phyloP scores from a whole-genome alignment of 1,140 invertebrate genomes.

The Fopius arisanus region DNA sequence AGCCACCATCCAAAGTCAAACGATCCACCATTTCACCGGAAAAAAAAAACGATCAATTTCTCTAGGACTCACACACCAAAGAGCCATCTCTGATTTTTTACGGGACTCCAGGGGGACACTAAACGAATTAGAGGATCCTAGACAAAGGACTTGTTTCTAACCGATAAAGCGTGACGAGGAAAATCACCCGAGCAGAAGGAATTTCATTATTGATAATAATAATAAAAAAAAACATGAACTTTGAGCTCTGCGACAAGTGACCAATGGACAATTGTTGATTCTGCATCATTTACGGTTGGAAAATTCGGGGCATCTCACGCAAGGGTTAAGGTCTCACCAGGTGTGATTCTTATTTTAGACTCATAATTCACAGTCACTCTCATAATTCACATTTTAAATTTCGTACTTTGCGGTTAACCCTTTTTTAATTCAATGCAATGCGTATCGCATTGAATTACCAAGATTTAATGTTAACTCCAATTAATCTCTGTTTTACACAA shows the following conservation, averaged over 20 bases:
- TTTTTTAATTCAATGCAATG: too few species aligned
- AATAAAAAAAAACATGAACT: background rate
- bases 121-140: background rate
- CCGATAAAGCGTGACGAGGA: background rate
- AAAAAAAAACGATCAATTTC: background rate
- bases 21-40: background rate
- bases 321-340: too few species aligned
- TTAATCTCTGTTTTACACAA: too few species aligned
- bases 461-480: too few species aligned
- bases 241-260: background rate
- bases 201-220: slow-evolving; percentile 10
- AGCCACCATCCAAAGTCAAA: slow-evolving; percentile 26
- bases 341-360: too few species aligned
- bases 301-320: too few species aligned
- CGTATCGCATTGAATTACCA: too few species aligned
- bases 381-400: too few species aligned
- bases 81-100: background rate
- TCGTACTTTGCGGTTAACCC: too few species aligned
- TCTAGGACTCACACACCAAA: background rate
- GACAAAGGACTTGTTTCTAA: background rate
- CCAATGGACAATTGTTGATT: slow-evolving; percentile 2
- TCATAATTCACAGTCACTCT: too few species aligned
- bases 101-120: background rate
- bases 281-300: background rate
- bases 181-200: background rate